Base-by-base conservation (phyloP, 2,797 vertebrate genomes). In the Enteromius afrohamiltoni region DNA sequence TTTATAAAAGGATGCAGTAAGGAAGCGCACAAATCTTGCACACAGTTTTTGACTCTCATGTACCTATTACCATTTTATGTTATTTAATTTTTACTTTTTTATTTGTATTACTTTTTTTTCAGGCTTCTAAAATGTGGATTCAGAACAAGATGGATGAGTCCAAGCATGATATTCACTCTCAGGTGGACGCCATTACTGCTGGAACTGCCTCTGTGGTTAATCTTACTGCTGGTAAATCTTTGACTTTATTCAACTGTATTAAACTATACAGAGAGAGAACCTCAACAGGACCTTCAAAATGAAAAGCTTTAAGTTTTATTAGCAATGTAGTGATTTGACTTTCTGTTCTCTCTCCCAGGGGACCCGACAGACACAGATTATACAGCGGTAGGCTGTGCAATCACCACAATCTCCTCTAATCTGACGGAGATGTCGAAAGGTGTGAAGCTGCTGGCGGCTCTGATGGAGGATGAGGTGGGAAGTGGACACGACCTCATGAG, bases 81-180 rank as follows among this genome's bases (percentile, higher is more conserved):
- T 26, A 26, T 23, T 45, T 23, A 3, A 49, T 19, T 51, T 51
- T 16, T 17, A 14, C 2, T 47, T 62, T 26, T 42, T 11, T 37
- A 1, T 14, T 42, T 3, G 13, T 23, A 51, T 37, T 37, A n/a
- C 4, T 26, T 62, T 29, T 45, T 19, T 62, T 23, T 55, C 23
- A 99, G 98, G 98, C 97, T 6, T 99, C 98, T 82, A 96, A 97
- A 89, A 97, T 98, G 80, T 99, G 98, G 98, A 96, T 98, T 92
- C 97, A 97, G 94, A 99, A 99, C 95, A 99, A 99, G 93, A 96
- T 99, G 83, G 98, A 99, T 84, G 98, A 99, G 91, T 99, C 98
- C 84, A 99, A 99, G 93, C 98, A 99, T 64, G 98, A 99, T 93
- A 99, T 99, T 91, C 98, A 99, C 93, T 99, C 98, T 88, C 98